Base-by-base conservation (phyloP, 2,888 invertebrate species). In the Lasioglossum oenotherae region DNA sequence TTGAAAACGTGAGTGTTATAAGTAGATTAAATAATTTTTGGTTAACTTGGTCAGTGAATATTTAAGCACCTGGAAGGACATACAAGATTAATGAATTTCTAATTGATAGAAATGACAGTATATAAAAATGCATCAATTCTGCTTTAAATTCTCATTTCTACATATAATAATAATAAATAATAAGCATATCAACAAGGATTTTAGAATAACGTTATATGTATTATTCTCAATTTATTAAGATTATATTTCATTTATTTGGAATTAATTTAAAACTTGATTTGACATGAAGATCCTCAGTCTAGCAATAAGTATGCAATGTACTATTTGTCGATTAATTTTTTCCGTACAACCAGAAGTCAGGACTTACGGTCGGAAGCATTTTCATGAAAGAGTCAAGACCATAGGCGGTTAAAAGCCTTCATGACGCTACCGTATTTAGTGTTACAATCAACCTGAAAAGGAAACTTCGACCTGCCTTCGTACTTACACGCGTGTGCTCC, bases 381-480 rank as follows among this genome's bases (percentile, higher is more conserved):
- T 60, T 53, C 23, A 8, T 4, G 44, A 60, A 77, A 77, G 38
- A 46, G 69, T 49, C 57, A n/a, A 46, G 46, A 72, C 78, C 71
- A 71, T 78, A 64, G 57, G 5, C 64, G 35, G 57, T 35, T 27
- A 14, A 2, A 46, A n/a, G 19, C 31, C 23, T 71, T 72, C 14
- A 49, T 44, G 46, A 27, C 31, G 23, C 31, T 6, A 27, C 67
- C 72, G 27, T 73, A 74, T 69, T 74, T 77, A 71, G 72, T 10
- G 60, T 53, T 27, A 44, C n/a, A n/a, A n/a, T 67, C 72, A 38
- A 44, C 44, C 78, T 14, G 31, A 78, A 82, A 80, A 80, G 76
- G 82, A 80, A 86, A 75, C 44, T 23, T 38, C 27, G 67, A 60
- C 49, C 57, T 35, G 14, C 41, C 53, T 60, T 75, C 38, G 27